Percentiles rank a stretch among this genome's conserved stretches.
Evolutionary conservation across 2,113 vertebrate species (phyloP).

Genomic region (Pimephales promelas): DNA sequence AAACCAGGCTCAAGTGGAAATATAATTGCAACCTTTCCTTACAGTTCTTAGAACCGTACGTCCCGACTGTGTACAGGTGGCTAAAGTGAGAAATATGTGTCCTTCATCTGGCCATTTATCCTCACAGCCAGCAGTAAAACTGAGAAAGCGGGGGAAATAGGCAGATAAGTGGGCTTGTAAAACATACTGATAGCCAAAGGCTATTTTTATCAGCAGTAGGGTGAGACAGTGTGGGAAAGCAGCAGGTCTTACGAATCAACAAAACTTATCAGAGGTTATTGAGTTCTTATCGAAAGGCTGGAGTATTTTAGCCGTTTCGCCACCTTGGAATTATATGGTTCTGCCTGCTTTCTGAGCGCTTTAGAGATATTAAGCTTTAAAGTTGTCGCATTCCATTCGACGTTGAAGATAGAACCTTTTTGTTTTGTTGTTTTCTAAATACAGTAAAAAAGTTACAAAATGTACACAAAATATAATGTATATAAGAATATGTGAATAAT

Average conservation of each 20-base stretch:
- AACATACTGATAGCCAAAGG: not conserved
- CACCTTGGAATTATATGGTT: too few relatives aligned
- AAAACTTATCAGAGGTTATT: not conserved
- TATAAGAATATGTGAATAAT: not conserved
- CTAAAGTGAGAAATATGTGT: constrained; percentile 2
- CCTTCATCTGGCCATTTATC: not conserved
- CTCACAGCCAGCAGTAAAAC: constrained; percentile 11
- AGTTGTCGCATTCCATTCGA: too few relatives aligned
- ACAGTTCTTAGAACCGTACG: too few relatives aligned
- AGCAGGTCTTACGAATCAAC: not conserved
- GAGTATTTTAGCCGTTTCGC: not conserved
- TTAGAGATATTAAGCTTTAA: too few relatives aligned
- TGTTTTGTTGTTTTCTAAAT: not conserved
- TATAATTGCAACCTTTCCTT: too few relatives aligned
- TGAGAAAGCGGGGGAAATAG: not conserved
- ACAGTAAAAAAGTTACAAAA: not conserved
- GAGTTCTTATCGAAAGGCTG: not conserved
- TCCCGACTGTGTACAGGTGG: too few relatives aligned
- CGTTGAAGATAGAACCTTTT: too few relatives aligned
- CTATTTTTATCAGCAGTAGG: constrained; percentile 4
- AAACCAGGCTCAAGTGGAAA: too few relatives aligned
- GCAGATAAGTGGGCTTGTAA: not conserved
- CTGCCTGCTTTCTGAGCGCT: too few relatives aligned
- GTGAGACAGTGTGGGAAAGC: constrained; percentile 1
- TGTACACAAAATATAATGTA: not conserved